phyloP scores from a whole-genome alignment of 2,113 vertebrate species.

The Solea senegalensis region DNA sequence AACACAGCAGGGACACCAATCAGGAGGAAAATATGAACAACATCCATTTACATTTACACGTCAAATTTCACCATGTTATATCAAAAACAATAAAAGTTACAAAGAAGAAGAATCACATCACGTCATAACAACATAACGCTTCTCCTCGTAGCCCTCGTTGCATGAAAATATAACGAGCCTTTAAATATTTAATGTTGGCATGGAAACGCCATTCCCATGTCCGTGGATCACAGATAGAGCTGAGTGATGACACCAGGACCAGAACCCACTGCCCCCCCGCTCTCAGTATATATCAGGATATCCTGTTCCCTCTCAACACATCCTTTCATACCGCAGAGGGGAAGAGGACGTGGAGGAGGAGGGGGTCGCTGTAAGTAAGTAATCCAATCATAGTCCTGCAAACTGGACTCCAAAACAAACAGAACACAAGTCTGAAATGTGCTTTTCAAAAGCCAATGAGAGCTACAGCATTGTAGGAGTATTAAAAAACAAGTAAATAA shows the following conservation, averaged over 20 bases:
- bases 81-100: no score
- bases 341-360: no score
- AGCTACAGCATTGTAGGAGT: no score
- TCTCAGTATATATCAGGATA: conserved; percentile 32
- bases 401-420: neutral
- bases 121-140: no score
- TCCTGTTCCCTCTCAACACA: conserved; percentile 43
- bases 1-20: neutral
- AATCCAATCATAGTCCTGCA: conserved; percentile 16
- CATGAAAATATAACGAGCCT: neutral
- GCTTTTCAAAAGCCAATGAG: no score
- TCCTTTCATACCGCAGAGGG: conserved; percentile 33
- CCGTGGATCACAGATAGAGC: neutral
- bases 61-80: neutral
- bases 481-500: no score
- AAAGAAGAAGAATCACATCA: no score
- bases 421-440: no score
- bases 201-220: conserved; percentile 4
- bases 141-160: neutral
- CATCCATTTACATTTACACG: conserved; percentile 3
- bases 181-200: conserved; percentile 22
- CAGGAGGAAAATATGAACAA: neutral
- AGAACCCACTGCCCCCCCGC: conserved; percentile 20
- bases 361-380: conserved; percentile 42
- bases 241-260: conserved; percentile 7